A percentile compares a stretch with the other conserved stretches of the same genome.
Evolutionary conservation across 2,113 vertebrate genomes (phyloP).

Genomic region (Choloepus hoffmanni): DNA sequence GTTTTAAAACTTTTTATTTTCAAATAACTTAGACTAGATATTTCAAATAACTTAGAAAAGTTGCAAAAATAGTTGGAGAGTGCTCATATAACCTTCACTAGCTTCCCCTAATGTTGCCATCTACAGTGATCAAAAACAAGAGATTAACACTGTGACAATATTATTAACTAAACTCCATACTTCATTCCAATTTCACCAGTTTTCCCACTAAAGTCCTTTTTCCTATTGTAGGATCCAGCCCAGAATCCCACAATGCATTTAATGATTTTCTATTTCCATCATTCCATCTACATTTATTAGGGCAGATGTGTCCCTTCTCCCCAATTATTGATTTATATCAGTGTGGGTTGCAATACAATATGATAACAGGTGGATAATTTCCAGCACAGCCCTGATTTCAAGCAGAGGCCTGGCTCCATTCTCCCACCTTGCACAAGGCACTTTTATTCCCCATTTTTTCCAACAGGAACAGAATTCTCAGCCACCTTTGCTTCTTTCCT

Average conservation of each 20-base stretch:
- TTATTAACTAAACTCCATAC: background rate
- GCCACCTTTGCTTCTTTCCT: background rate
- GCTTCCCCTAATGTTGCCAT: background rate
- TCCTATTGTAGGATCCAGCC: background rate
- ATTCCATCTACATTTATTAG: constrained; percentile 11
- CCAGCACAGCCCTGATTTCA: background rate
- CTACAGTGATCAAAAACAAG: background rate
- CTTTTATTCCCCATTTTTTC: background rate
- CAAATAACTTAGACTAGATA: background rate
- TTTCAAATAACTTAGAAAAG: background rate
- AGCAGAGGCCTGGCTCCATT: background rate
- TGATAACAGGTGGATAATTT: background rate
- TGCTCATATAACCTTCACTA: background rate
- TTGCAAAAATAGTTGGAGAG: background rate
- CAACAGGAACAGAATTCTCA: background rate
- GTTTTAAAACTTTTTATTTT: background rate
- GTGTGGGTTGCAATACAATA: background rate
- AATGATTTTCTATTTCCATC: background rate
- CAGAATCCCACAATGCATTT: background rate
- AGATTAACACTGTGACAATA: background rate
- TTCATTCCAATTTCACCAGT: background rate
- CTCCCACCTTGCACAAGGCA: background rate
- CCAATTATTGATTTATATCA: background rate
- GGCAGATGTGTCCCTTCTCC: background rate
- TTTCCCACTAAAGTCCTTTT: background rate